phyloP scores from a whole-genome alignment of 2,888 invertebrate species.

The Acronicta leporina region DNA sequence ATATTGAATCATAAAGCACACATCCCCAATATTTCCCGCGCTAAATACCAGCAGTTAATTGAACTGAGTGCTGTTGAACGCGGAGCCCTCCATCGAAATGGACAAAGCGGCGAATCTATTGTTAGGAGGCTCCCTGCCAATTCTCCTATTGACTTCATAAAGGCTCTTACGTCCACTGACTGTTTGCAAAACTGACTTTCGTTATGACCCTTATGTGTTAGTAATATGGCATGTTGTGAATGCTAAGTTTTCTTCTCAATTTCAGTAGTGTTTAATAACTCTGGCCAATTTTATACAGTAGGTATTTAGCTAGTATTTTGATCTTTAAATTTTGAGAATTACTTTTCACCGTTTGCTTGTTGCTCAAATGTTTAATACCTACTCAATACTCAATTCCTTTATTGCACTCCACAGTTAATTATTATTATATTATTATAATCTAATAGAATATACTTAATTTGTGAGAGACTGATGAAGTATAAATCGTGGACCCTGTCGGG shows the following conservation, averaged over 20 bases:
- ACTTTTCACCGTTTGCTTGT: too few species aligned
- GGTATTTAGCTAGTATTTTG: too few species aligned
- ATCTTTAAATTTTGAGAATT: too few species aligned
- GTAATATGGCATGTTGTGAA: background rate
- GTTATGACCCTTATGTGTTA: slow-evolving; percentile 1
- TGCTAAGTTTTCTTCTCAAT: too few species aligned
- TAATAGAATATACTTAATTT: too few species aligned
- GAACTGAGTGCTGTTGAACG: slow-evolving; percentile 28
- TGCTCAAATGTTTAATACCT: too few species aligned
- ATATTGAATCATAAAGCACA: slow-evolving; percentile 23
- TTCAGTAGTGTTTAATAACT: background rate
- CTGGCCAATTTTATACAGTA: too few species aligned
- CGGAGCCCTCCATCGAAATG: slow-evolving; percentile 27
- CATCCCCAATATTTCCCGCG: slow-evolving; percentile 23
- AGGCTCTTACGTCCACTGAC: slow-evolving; percentile 27
- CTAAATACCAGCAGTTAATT: slow-evolving; percentile 35
- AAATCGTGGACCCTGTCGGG: too few species aligned
- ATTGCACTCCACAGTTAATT: too few species aligned
- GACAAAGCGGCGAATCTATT: slow-evolving; percentile 47
- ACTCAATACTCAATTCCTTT: too few species aligned
- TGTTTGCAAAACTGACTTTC: slow-evolving; percentile 35
- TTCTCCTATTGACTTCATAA: slow-evolving; percentile 50
- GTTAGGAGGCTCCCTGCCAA: slow-evolving; percentile 39
- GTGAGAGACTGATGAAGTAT: too few species aligned
- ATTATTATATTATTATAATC: too few species aligned